phyloP scores from a whole-genome alignment of 2,888 invertebrate genomes.

The Heliothis peltigera region DNA sequence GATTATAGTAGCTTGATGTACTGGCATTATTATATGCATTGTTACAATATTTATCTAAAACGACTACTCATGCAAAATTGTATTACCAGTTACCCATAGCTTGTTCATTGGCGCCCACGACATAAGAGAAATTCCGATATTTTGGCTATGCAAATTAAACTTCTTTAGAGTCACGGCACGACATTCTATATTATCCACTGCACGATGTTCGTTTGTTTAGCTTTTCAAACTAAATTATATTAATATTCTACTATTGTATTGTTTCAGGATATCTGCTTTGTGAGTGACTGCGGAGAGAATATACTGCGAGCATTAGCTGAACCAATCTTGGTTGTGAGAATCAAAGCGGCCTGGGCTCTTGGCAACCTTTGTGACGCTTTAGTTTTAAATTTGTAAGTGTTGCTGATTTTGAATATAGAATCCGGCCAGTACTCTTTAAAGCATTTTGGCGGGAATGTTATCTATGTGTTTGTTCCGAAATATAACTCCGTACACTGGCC shows the following conservation, averaged over 20 bases:
- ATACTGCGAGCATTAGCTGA: slow-evolving; percentile 92
- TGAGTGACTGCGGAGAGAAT: slow-evolving; percentile 94
- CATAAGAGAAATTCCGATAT: no score
- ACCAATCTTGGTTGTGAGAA: slow-evolving; percentile 91
- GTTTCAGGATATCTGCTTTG: slow-evolving; percentile 90
- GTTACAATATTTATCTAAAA: no score
- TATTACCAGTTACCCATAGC: no score
- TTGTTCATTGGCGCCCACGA: no score
- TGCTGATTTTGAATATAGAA: not conserved
- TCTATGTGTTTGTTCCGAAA: no score
- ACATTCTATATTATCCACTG: not conserved
- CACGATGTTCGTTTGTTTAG: not conserved
- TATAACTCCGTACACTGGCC: no score
- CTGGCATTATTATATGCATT: no score
- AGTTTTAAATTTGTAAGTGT: slow-evolving; percentile 91
- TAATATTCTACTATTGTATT: slow-evolving; percentile 36
- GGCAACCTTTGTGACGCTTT: slow-evolving; percentile 96
- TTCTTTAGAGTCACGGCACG: no score
- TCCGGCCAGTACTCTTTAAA: not conserved
- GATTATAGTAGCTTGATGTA: no score
- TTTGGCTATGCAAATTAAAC: no score
- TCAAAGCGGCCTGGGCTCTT: slow-evolving; percentile 96
- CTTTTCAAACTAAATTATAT: not conserved
- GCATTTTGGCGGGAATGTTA: not conserved
- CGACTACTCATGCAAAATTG: no score